phyloP scores from a whole-genome alignment of 2,888 invertebrate species.

The Parelbella ahira region DNA sequence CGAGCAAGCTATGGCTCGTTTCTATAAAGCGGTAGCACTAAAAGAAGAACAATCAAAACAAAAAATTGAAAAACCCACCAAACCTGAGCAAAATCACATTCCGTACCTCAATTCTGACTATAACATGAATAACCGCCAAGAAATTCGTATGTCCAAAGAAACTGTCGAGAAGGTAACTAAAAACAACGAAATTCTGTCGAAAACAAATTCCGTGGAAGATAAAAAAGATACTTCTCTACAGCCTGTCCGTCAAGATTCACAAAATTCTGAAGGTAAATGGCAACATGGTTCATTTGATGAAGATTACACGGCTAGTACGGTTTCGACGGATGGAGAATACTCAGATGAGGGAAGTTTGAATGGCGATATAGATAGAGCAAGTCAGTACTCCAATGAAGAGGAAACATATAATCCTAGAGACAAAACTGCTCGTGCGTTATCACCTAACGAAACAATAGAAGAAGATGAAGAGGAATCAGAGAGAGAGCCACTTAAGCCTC shows the following conservation, averaged over 20 bases:
- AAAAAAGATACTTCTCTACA: conserved; percentile 45
- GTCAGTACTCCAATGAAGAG: conserved; percentile 75
- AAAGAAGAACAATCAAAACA: conserved; percentile 83
- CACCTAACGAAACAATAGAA: conserved; percentile 45
- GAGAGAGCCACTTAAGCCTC: conserved; percentile 80
- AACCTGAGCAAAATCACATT: conserved; percentile 54
- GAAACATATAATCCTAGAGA: conserved; percentile 85
- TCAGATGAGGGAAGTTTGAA: conserved; percentile 62
- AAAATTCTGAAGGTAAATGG: conserved; percentile 65
- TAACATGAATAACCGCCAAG: conserved; percentile 17
- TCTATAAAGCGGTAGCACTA: conserved; percentile 88
- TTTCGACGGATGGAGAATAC: conserved; percentile 73
- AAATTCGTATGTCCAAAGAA: conserved; percentile 30
- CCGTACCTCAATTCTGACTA: conserved; percentile 44
- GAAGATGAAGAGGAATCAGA: conserved; percentile 75
- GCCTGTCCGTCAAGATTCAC: conserved; percentile 50
- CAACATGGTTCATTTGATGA: conserved; percentile 77
- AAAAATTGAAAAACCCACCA: conserved; percentile 40
- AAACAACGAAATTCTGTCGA: conserved; percentile 52
- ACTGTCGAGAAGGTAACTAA: conserved; percentile 28
- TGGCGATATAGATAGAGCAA: conserved; percentile 52
- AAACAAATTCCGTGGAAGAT: conserved; percentile 54
- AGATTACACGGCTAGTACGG: conserved; percentile 83
- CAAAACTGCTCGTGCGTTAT: conserved; percentile 56
- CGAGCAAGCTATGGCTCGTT: conserved; percentile 89